phyloP scores from a whole-genome alignment of 2,113 vertebrate species.

The Oceanodroma tethys region DNA sequence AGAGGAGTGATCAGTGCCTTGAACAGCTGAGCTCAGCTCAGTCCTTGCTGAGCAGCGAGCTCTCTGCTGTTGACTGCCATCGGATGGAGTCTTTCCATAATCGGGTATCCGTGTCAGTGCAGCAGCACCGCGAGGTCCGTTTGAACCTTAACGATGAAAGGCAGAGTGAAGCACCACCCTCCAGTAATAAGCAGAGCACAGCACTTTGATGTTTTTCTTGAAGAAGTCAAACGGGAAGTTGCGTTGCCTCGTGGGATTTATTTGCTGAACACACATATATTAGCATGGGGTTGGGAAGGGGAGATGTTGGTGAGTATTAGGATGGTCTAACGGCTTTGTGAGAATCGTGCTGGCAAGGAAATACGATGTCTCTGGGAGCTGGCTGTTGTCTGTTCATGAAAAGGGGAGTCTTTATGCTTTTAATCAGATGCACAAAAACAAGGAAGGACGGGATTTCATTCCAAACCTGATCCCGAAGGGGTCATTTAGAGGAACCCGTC shows the following conservation, averaged over 20 bases:
- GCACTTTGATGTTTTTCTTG: not conserved
- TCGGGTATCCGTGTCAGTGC: not conserved
- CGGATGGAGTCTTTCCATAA: not conserved
- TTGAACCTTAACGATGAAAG: not conserved
- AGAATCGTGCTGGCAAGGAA: not conserved
- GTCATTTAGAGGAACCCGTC: not conserved
- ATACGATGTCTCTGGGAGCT: accelerated
- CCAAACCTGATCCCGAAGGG: not conserved
- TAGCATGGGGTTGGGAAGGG: not conserved
- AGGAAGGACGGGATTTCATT: not conserved
- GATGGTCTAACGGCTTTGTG: not conserved
- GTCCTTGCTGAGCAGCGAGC: not conserved
- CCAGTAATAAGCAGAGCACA: not conserved
- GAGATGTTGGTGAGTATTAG: accelerated
- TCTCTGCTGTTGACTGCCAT: not conserved
- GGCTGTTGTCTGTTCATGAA: not conserved
- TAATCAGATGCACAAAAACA: not conserved
- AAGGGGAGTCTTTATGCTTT: not conserved
- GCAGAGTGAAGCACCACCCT: not conserved
- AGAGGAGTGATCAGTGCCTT: not conserved
- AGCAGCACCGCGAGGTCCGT: not conserved
- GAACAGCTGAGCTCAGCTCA: not conserved
- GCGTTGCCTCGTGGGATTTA: not conserved
- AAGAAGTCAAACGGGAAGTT: not conserved
- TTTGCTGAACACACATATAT: not conserved